A percentile compares a stretch with the other conserved stretches of the same genome.
Evolutionary conservation across 1,140 invertebrate species (phyloP).

Genomic region (Scylla paramamosain): DNA sequence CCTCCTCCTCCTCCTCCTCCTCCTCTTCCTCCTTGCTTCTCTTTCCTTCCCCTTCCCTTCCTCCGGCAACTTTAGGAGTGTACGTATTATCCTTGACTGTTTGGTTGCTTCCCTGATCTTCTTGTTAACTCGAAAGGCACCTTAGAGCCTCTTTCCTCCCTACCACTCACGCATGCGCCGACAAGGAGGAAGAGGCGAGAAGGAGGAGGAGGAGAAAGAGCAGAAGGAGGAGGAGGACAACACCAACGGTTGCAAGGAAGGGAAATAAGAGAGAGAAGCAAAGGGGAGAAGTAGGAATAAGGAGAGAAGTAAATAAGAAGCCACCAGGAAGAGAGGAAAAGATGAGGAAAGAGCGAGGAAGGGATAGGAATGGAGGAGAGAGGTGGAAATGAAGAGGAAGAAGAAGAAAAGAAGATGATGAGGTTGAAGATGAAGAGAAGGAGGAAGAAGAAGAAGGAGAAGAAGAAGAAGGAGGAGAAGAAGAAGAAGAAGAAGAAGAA

Average conservation of each 20-base stretch:
- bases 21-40: constrained; percentile 5
- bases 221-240: not conserved
- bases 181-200: not conserved
- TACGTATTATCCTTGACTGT: constrained; percentile 4
- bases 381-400: not conserved
- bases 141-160: not conserved
- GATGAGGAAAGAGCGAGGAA: too few species aligned
- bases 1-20: not conserved
- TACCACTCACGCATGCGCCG: not conserved
- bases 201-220: not conserved
- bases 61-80: not conserved
- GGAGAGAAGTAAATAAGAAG: too few species aligned
- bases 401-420: not conserved
- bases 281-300: too few species aligned
- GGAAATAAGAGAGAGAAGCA: not conserved
- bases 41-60: not conserved
- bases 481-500: not conserved
- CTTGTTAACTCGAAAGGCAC: constrained; percentile 21
- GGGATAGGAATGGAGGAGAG: too few species aligned
- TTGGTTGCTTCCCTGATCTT: not conserved
- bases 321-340: too few species aligned
- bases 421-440: not conserved
- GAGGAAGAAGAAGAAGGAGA: not conserved
- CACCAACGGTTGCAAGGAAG: not conserved
- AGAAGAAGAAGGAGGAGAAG: not conserved